Base-by-base conservation (phyloP, 2,888 invertebrate genomes). In the Reticulitermes lucifugus region DNA sequence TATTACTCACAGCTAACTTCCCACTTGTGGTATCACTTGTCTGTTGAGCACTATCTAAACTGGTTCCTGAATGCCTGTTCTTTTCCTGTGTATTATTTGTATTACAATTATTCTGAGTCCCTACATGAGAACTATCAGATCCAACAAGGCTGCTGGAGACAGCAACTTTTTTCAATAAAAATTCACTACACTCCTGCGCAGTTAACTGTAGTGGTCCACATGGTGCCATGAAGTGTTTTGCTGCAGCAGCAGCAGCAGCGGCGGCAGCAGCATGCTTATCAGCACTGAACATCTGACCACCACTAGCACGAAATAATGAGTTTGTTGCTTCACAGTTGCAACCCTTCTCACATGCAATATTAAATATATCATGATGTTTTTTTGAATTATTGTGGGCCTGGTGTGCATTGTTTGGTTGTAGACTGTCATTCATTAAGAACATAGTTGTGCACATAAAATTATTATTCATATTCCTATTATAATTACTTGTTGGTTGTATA, bases 101-200 rank as follows among this genome's bases (percentile, higher is more conserved):
- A 25, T 65, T n/a, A 84, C 46, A 84, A 41, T 75, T 51, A 43
- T 60, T 81, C 7, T 55, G 55, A 25, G 46, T n/a, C 12, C 80
- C 79, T 35, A 84, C 22, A 70, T 79, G 46, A 43, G 84, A n/a
- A 51, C 25, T 43, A 70, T 85, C 85, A 77, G 80, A 51, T 12
- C 79, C 83, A 25, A 83, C 14, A 12, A 86, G 21, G 83, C 83
- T 84, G 60, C 79, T 84, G 14, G 85, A 83, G 55, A 95, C 95
- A 0, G 95, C 92, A 1, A 95, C 95, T 87, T 95, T 91, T 89
- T 95, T 95, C 94, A 95, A 95, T 88, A 95, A 91, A 87, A 95
- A 95, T 91, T 95, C 95, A 90, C 95, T 95, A 91, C 95, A 95
- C 92, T 95, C 95, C 90, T 95, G 95, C 1, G 95, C 94, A 0